These are phyloP conservation scores for Morpho deidamia DNA, from an alignment of 2,888 invertebrate species.

Conservation along the genomic window DNA sequence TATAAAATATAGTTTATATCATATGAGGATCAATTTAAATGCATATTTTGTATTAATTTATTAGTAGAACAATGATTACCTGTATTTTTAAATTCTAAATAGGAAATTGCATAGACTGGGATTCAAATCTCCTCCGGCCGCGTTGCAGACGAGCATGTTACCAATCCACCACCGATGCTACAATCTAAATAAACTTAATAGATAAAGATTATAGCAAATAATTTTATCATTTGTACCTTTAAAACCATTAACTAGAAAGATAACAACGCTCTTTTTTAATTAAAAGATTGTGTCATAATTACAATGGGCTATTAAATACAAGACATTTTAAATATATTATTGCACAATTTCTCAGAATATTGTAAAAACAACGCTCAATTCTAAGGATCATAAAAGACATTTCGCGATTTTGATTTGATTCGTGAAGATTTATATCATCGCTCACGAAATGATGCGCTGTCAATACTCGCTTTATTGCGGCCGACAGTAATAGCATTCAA, in stretches of 20 bases:
- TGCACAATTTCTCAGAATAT: neutral
- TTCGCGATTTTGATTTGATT: slow-evolving; percentile 12
- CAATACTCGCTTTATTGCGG: slow-evolving; percentile 33
- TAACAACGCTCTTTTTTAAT: no score
- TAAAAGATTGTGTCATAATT: no score
- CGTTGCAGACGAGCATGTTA: slow-evolving; percentile 80
- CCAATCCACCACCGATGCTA: slow-evolving; percentile 79
- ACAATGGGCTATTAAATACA: no score
- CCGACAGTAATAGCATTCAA: slow-evolving; percentile 34
- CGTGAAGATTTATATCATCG: slow-evolving; percentile 32
- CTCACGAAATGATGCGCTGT: slow-evolving; percentile 30
- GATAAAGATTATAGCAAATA: neutral
- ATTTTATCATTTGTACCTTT: neutral
- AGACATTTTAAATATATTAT: neutral
- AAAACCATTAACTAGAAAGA: no score
- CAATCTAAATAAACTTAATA: neutral
- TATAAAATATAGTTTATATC: no score
- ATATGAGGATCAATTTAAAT: no score
- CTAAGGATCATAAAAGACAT: slow-evolving; percentile 9
- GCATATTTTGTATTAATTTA: no score
- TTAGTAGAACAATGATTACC: no score
- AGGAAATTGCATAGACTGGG: slow-evolving; percentile 56
- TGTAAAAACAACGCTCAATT: slow-evolving; percentile 3
- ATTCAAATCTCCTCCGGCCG: slow-evolving; percentile 78
- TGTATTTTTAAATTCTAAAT: no score